These are phyloP conservation scores for Penaeus monodon DNA, from an alignment of 2,888 invertebrate species.

Conservation along the genomic window DNA sequence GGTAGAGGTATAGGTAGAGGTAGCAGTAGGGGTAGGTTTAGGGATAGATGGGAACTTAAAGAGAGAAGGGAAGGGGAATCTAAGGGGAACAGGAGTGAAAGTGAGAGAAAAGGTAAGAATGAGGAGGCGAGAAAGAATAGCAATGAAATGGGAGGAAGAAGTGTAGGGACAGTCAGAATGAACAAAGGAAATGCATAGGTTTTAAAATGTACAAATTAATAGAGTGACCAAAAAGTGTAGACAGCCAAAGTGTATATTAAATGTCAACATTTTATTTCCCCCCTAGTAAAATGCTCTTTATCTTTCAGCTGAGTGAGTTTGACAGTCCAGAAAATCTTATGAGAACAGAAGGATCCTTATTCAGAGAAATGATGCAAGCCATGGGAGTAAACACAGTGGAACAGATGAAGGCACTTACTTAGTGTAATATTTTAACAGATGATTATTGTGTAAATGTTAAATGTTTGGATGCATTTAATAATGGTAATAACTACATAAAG, in stretches of 20 bases:
- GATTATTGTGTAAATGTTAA: not conserved
- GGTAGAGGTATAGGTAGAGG: too few species aligned
- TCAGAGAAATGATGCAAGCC: slow-evolving; percentile 63
- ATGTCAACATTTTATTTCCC: too few species aligned
- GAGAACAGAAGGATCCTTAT: slow-evolving; percentile 48
- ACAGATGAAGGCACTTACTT: slow-evolving; percentile 51
- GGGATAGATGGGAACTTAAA: too few species aligned
- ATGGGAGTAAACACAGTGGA: slow-evolving; percentile 56
- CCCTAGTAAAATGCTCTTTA: too few species aligned
- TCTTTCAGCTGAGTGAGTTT: slow-evolving; percentile 60
- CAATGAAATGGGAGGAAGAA: too few species aligned
- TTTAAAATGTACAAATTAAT: not conserved
- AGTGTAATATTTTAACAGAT: slow-evolving; percentile 13
- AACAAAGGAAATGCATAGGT: not conserved
- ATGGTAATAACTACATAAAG: not conserved
- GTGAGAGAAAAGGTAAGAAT: too few species aligned
- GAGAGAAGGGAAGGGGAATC: too few species aligned
- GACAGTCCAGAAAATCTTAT: slow-evolving; percentile 56
- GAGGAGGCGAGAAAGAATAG: too few species aligned
- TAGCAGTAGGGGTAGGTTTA: too few species aligned
- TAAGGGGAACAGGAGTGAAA: too few species aligned
- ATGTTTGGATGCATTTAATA: not conserved
- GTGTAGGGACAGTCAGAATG: too few species aligned
- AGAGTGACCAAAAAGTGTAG: not conserved
- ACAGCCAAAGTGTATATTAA: too few species aligned